Evolutionary conservation across 1,140 invertebrate genomes (phyloP).

Genomic region (Thaumatotibia leucotreta): DNA sequence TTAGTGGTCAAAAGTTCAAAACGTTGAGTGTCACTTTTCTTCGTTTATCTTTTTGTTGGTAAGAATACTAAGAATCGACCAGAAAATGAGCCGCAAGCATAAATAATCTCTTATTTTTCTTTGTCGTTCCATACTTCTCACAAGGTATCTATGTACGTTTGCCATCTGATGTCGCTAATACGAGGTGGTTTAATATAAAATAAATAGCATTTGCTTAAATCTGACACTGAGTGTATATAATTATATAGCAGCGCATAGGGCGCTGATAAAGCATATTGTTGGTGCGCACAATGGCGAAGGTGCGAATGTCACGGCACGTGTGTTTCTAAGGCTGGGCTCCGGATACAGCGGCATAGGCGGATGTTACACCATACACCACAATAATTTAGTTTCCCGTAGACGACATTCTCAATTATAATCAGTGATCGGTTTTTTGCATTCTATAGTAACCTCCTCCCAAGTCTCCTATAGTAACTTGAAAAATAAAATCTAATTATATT

Average conservation of each 20-base stretch:
- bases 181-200: neutral
- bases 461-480: no score
- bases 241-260: conserved; percentile 6
- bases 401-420: no score
- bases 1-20: no score
- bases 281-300: conserved; percentile 9
- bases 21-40: no score
- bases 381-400: no score
- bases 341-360: neutral
- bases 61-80: neutral
- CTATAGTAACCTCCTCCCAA: no score
- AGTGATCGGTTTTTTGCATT: no score
- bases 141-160: neutral
- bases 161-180: neutral
- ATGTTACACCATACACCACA: neutral
- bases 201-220: neutral
- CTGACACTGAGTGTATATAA: conserved; percentile 4
- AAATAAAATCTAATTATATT: no score
- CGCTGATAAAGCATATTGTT: conserved; percentile 12
- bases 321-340: neutral
- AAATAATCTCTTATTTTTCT: neutral
- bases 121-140: neutral
- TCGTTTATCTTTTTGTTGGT: no score
- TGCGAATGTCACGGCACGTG: conserved; percentile 13
- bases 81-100: no score